Percentiles rank a stretch among this genome's conserved stretches.
Conservation (phyloP, 2,113 vertebrate genomes). For the Hemiprocne comata region DNA sequence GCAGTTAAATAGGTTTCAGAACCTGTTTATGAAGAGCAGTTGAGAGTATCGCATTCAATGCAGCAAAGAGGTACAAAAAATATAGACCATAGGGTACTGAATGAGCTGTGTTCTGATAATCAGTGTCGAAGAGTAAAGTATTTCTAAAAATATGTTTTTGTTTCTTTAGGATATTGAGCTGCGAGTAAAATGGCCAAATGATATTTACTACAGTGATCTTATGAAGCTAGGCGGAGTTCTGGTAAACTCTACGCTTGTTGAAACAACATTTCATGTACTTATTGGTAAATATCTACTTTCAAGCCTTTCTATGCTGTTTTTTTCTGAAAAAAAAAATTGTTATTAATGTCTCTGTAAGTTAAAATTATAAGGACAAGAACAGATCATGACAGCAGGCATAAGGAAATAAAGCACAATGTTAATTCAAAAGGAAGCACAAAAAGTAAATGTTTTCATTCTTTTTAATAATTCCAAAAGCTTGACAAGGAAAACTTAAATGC, state of each 20-base stretch:
- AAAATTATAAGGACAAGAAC: background rate
- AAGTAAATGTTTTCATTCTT: conserved; percentile 30
- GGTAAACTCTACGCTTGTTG: conserved; percentile 89
- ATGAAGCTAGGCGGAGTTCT: conserved; percentile 95
- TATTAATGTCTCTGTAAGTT: background rate
- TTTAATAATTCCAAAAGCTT: conserved; percentile 30
- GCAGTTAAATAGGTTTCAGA: background rate
- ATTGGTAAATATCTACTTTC: conserved; percentile 80
- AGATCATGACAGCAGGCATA: background rate
- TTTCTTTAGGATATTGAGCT: conserved; percentile 87
- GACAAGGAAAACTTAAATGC: background rate
- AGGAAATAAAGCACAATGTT: background rate
- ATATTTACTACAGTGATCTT: conserved; percentile 90
- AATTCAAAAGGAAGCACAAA: background rate
- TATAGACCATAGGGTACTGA: background rate
- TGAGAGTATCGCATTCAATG: background rate
- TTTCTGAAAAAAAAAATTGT: background rate
- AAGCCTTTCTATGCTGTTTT: background rate
- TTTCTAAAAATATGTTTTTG: background rate
- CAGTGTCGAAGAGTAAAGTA: background rate
- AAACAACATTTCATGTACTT: conserved; percentile 88
- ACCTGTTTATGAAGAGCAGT: background rate
- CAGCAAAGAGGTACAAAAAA: background rate
- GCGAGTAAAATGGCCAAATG: conserved; percentile 96
- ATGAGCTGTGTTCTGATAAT: background rate